phyloP scores from a whole-genome alignment of 2,888 invertebrate species.

The Leptopilina myrica region DNA sequence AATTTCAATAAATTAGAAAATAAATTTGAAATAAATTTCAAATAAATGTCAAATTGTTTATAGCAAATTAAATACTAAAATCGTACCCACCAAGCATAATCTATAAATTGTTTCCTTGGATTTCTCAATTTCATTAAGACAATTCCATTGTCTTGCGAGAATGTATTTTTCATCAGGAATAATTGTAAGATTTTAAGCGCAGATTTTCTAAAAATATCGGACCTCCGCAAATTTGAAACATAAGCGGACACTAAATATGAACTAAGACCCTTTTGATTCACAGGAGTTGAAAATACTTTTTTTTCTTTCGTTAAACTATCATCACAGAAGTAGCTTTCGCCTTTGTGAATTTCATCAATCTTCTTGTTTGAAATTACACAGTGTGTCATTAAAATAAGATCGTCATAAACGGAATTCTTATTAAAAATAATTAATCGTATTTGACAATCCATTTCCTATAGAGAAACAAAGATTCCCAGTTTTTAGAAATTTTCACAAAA shows the following conservation, averaged over 20 bases:
- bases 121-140: slow-evolving; percentile 78
- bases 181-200: slow-evolving; percentile 56
- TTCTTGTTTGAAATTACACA: slow-evolving; percentile 46
- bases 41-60: too few species aligned
- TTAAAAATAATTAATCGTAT: slow-evolving; percentile 63
- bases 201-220: slow-evolving; percentile 61
- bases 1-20: slow-evolving; percentile 42
- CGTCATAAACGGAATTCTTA: slow-evolving; percentile 63
- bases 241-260: slow-evolving; percentile 68
- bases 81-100: slow-evolving; percentile 82
- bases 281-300: slow-evolving; percentile 43
- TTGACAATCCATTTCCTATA: slow-evolving; percentile 59
- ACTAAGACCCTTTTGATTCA: slow-evolving; percentile 63
- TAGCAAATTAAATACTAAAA: slow-evolving; percentile 15
- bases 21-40: slow-evolving; percentile 31
- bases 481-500: not conserved
- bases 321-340: slow-evolving; percentile 30
- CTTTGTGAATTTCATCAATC: slow-evolving; percentile 17
- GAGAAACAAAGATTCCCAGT: not conserved
- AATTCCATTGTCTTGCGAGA: slow-evolving; percentile 34
- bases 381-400: slow-evolving; percentile 57
- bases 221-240: slow-evolving; percentile 58
- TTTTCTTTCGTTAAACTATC: slow-evolving; percentile 18
- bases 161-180: slow-evolving; percentile 38
- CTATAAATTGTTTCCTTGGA: slow-evolving; percentile 82